phyloP scores from a whole-genome alignment of 92 coral and sea anemone species.

The Epizoanthus stellaris region DNA sequence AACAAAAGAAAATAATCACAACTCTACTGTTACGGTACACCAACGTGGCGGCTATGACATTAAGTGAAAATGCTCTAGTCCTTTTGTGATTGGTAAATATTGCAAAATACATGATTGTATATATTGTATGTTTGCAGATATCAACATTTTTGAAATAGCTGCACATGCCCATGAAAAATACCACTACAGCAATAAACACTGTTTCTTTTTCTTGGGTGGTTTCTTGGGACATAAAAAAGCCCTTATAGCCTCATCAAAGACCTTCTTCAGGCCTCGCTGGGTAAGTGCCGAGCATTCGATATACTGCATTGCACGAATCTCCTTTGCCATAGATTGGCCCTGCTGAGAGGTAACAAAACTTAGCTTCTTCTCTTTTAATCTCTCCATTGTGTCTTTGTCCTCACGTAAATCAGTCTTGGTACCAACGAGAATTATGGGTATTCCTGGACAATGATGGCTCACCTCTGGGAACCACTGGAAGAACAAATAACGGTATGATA shows the following conservation, averaged over 20 bases:
- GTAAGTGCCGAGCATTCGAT: conserved; percentile 73
- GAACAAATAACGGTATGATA: not conserved
- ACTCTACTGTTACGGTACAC: too few relatives aligned
- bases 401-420: conserved; percentile 71
- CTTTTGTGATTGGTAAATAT: too few relatives aligned
- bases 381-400: conserved; percentile 72
- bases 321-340: conserved; percentile 64
- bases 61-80: too few relatives aligned
- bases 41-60: too few relatives aligned
- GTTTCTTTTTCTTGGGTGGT: conserved; percentile 59
- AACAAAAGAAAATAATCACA: too few relatives aligned
- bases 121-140: too few relatives aligned
- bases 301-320: conserved; percentile 64
- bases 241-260: conserved; percentile 72
- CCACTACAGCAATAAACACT: conserved; percentile 47
- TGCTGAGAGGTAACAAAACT: conserved; percentile 47
- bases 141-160: too few relatives aligned
- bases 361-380: conserved; percentile 68
- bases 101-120: too few relatives aligned
- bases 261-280: conserved; percentile 66
- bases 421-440: conserved; percentile 69
- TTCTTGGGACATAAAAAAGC: conserved; percentile 62
- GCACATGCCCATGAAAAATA: too few relatives aligned
- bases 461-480: conserved; percentile 72
- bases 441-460: conserved; percentile 72